Conservation (phyloP, 2,888 invertebrate species). For the Philonicus albiceps region DNA sequence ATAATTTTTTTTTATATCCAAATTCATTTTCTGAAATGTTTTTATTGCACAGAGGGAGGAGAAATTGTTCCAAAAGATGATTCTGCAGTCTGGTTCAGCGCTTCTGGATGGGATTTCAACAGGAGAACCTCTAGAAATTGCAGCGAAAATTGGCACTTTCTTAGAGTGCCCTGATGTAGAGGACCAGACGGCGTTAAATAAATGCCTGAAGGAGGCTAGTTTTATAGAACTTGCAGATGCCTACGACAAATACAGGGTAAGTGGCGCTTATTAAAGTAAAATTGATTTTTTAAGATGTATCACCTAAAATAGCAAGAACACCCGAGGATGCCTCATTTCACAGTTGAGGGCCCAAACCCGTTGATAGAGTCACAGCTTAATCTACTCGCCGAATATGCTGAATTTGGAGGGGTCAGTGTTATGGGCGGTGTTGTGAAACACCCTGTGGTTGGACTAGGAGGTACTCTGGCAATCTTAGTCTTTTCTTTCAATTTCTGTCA, state of each 20-base stretch:
- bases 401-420: constrained; percentile 7
- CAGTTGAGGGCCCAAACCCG: constrained; percentile 13
- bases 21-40: neutral
- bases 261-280: neutral
- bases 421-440: constrained; percentile 33
- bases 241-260: neutral
- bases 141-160: neutral
- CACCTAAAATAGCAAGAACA: neutral
- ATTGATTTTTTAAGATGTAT: neutral
- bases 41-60: constrained; percentile 9
- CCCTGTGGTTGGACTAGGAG: constrained; percentile 8
- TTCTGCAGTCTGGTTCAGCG: constrained; percentile 63
- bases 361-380: neutral
- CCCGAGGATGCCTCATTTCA: neutral
- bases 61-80: constrained; percentile 62
- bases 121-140: neutral
- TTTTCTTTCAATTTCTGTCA: neutral
- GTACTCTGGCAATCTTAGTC: neutral
- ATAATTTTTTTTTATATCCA: neutral
- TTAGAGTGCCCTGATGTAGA: neutral
- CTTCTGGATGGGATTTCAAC: constrained; percentile 52
- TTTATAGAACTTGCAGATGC: neutral
- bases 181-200: neutral
- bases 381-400: neutral
- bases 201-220: neutral